Conservation (phyloP, 2,888 invertebrate species). For the Athrips mouffetella region DNA sequence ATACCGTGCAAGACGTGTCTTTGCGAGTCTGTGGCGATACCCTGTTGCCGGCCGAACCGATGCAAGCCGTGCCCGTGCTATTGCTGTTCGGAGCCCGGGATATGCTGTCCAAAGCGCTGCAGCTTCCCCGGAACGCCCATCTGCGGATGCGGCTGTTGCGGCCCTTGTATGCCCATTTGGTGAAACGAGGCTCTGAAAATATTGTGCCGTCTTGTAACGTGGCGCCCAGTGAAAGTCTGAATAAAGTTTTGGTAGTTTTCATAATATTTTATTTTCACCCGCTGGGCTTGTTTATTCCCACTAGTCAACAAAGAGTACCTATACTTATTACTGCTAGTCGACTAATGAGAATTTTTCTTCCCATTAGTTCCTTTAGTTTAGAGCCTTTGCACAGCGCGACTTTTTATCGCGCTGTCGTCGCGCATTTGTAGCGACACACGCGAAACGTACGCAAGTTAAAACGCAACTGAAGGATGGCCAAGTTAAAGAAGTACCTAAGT, state of each 20-base stretch:
- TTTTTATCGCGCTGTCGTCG: no score
- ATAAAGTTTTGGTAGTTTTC: not conserved
- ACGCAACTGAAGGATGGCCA: no score
- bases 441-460: no score
- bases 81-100: slow-evolving; percentile 63
- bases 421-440: no score
- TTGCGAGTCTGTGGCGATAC: slow-evolving; percentile 63
- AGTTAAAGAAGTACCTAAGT: no score
- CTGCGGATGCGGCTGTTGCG: slow-evolving; percentile 52
- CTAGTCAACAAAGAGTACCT: no score
- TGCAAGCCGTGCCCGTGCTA: slow-evolving; percentile 78
- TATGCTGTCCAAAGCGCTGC: slow-evolving; percentile 60
- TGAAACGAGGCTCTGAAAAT: slow-evolving; percentile 28
- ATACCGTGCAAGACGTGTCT: slow-evolving; percentile 4
- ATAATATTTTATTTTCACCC: not conserved
- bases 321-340: no score
- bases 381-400: no score
- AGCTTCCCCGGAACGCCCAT: slow-evolving; percentile 65
- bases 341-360: no score
- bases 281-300: no score
- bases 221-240: not conserved
- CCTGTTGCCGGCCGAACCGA: slow-evolving; percentile 70
- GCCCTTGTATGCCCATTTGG: slow-evolving; percentile 71
- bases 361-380: no score
- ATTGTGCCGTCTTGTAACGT: slow-evolving; percentile 1